A percentile compares a stretch with the other conserved stretches of the same genome.
These are phyloP conservation scores for Drosophila neonasuta DNA, from an alignment of 2,888 invertebrate genomes.

Conservation along the genomic window DNA sequence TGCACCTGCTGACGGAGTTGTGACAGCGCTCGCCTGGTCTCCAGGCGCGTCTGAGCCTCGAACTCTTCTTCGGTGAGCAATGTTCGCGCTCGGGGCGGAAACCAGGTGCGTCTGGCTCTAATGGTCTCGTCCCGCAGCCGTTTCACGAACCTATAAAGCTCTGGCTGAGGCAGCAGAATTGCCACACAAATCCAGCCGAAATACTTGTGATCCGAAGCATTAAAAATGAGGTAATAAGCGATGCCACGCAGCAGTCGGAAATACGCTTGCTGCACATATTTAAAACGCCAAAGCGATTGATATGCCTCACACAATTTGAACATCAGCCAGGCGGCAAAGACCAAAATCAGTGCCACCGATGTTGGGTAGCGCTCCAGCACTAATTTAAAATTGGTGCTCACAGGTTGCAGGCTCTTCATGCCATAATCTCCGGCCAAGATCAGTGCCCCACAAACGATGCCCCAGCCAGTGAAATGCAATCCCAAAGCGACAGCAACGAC, in stretches of 20 bases:
- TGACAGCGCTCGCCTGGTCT: conserved; percentile 14
- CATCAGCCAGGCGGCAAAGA: conserved; percentile 13
- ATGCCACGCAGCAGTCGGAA: neutral
- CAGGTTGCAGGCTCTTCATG: conserved; percentile 5
- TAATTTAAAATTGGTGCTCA: conserved; percentile 25
- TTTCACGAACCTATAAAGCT: conserved; percentile 11
- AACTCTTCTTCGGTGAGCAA: conserved; percentile 9
- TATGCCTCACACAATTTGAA: neutral
- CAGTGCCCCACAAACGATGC: conserved; percentile 1
- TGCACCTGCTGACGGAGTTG: conserved; percentile 12
- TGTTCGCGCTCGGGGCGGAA: neutral
- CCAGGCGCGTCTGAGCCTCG: conserved; percentile 5
- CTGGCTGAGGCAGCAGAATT: conserved; percentile 28
- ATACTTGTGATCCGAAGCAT: conserved; percentile 28
- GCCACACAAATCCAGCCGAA: conserved; percentile 23
- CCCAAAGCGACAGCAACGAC: conserved; percentile 30
- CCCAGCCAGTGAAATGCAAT: conserved; percentile 11
- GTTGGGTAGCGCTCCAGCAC: conserved; percentile 18
- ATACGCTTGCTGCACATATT: neutral
- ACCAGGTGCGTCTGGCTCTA: neutral
- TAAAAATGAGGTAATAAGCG: conserved; percentile 26
- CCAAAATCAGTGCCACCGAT: neutral
- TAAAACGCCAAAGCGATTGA: conserved; percentile 7
- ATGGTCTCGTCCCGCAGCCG: neutral
- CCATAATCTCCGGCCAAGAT: neutral